Conservation (phyloP, 2,797 vertebrate genomes). For the Sylvilagus floridanus region DNA sequence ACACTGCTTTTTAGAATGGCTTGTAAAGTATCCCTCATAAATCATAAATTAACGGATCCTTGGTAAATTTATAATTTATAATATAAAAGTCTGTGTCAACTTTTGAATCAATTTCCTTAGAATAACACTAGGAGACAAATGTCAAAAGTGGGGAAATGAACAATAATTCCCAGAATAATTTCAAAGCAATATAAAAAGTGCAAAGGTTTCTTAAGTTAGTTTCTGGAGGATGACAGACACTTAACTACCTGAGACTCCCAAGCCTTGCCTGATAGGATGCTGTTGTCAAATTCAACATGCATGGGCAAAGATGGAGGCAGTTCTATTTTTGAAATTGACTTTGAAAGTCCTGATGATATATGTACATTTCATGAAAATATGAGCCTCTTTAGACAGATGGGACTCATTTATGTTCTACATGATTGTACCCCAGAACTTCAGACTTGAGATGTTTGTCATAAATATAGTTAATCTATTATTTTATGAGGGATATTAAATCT, state of each 20-base stretch:
- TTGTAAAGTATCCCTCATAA: conserved; percentile 48
- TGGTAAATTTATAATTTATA: conserved; percentile 40
- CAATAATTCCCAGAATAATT: conserved; percentile 29
- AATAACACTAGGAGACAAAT: conserved; percentile 59
- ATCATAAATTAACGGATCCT: conserved; percentile 53
- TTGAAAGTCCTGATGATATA: conserved; percentile 72
- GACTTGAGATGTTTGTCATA: conserved; percentile 79
- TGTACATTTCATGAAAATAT: conserved; percentile 68
- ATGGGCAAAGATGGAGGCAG: conserved; percentile 32
- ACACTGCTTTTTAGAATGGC: conserved; percentile 64
- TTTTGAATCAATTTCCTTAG: conserved; percentile 58
- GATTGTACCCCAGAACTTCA: conserved; percentile 72
- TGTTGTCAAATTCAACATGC: conserved; percentile 64
- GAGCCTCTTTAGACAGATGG: conserved; percentile 73
- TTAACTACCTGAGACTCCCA: not conserved
- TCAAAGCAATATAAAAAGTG: conserved; percentile 52
- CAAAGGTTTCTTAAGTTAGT: conserved; percentile 61
- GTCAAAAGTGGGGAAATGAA: conserved; percentile 62
- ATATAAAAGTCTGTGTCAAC: not conserved
- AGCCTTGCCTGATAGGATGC: conserved; percentile 32
- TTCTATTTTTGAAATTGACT: conserved; percentile 70
- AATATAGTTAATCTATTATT: conserved; percentile 80
- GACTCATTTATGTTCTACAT: conserved; percentile 75
- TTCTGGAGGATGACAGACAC: conserved; percentile 43
- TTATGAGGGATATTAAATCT: conserved; percentile 75